Percentiles rank a stretch among this genome's conserved stretches.
phyloP scores from a whole-genome alignment of 2,113 vertebrate species.

The Patagioenas fasciata region DNA sequence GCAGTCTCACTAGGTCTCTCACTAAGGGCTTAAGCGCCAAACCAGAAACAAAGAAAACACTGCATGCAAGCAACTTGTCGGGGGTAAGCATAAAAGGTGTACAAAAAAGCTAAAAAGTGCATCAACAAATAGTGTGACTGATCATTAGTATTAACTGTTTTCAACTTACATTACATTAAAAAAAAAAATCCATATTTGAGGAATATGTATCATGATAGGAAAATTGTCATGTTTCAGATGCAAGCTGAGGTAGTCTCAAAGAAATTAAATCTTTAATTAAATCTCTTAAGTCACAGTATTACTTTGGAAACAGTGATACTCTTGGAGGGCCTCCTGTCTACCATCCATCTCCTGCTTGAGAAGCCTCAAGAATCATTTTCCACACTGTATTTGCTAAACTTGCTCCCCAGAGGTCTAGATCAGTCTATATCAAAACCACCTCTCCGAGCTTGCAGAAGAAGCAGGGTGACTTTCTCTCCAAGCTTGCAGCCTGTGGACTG shows the following conservation, averaged over 20 bases:
- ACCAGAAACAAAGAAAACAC: constrained; percentile 13
- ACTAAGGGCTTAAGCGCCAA: constrained; percentile 48
- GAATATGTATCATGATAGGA: not conserved
- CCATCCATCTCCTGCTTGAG: not conserved
- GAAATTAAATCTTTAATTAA: not conserved
- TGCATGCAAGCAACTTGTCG: constrained; percentile 41
- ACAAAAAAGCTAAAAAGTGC: not conserved
- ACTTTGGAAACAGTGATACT: not conserved
- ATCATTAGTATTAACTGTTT: not conserved
- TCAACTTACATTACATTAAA: not conserved
- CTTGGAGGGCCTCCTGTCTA: not conserved
- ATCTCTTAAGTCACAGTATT: not conserved
- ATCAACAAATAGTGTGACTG: not conserved
- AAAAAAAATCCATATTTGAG: not conserved
- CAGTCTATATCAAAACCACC: not conserved
- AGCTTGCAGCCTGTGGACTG: not conserved
- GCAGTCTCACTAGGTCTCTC: constrained; percentile 17
- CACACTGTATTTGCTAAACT: not conserved
- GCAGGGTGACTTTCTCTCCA: not conserved
- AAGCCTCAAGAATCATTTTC: not conserved
- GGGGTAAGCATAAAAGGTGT: constrained; percentile 11
- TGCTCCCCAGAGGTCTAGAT: not conserved
- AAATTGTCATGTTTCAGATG: not conserved
- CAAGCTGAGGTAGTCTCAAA: not conserved
- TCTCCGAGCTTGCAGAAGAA: not conserved